These are phyloP conservation scores for Cyclina sinensis DNA, from an alignment of 1,140 invertebrate species.

Conservation along the genomic window DNA sequence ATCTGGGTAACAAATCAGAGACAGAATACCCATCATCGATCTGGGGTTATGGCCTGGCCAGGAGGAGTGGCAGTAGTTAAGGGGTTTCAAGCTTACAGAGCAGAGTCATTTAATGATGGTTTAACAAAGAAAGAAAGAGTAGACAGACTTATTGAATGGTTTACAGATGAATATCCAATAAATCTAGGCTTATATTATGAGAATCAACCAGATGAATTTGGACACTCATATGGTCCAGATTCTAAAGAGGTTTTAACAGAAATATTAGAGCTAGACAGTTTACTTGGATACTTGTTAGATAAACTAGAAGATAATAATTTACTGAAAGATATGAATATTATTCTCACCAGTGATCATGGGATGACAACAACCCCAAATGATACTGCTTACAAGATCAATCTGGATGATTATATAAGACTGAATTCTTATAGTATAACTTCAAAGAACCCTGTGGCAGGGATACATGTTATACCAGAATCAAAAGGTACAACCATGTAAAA, in stretches of 20 bases:
- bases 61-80: slow-evolving; percentile 75
- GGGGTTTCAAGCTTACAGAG: slow-evolving; percentile 70
- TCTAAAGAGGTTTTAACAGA: slow-evolving; percentile 79
- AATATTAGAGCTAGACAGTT: slow-evolving; percentile 72
- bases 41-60: slow-evolving; percentile 78
- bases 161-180: slow-evolving; percentile 87
- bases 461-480: slow-evolving; percentile 48
- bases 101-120: slow-evolving; percentile 62
- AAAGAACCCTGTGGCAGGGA: slow-evolving; percentile 72
- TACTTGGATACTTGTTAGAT: slow-evolving; percentile 82
- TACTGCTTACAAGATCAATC: slow-evolving; percentile 86
- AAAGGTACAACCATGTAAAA: neutral
- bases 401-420: slow-evolving; percentile 88
- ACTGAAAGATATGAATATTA: slow-evolving; percentile 89
- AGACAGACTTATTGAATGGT: slow-evolving; percentile 90
- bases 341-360: slow-evolving; percentile 93
- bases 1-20: slow-evolving; percentile 84
- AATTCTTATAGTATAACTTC: slow-evolving; percentile 86
- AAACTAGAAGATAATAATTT: slow-evolving; percentile 84
- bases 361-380: slow-evolving; percentile 88
- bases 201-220: slow-evolving; percentile 91
- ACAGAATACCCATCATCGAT: slow-evolving; percentile 62
- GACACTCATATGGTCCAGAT: slow-evolving; percentile 85
- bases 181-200: slow-evolving; percentile 91
- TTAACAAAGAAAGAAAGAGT: slow-evolving; percentile 86